These are phyloP conservation scores for Drosophila albomicans DNA, from an alignment of 1,140 invertebrate species.

Conservation along the genomic window DNA sequence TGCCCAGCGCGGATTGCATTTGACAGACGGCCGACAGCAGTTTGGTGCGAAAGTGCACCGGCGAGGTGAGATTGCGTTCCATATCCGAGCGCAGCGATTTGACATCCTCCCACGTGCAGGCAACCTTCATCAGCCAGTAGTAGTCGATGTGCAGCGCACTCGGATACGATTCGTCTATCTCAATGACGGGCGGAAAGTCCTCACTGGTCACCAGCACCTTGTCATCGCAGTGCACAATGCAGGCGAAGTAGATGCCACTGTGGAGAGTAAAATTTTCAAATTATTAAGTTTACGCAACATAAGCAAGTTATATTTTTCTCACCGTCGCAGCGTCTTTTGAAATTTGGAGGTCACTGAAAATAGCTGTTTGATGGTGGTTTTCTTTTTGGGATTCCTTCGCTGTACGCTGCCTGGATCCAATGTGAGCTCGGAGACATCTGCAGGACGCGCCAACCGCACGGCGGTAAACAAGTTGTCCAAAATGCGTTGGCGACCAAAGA, in stretches of 20 bases:
- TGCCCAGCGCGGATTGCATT: slow-evolving; percentile 94
- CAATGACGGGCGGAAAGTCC: slow-evolving; percentile 97
- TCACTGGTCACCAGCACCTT: slow-evolving; percentile 98
- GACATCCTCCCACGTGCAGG: slow-evolving; percentile 98
- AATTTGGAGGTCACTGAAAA: slow-evolving; percentile 98
- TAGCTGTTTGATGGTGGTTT: slow-evolving; percentile 96
- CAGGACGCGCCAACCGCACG: slow-evolving; percentile 88
- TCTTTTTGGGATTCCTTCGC: slow-evolving; percentile 90
- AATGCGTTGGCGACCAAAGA: slow-evolving; percentile 89
- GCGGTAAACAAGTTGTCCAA: slow-evolving; percentile 92
- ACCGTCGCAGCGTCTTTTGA: slow-evolving; percentile 94
- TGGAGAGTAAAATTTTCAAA: neutral
- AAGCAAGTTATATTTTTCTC: too few relatives aligned
- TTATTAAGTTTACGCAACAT: neutral
- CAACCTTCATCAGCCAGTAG: slow-evolving; percentile 99
- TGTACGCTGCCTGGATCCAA: slow-evolving; percentile 87
- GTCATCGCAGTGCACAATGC: slow-evolving; percentile 96
- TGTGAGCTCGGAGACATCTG: slow-evolving; percentile 86
- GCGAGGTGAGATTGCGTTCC: slow-evolving; percentile 96
- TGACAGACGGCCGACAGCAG: slow-evolving; percentile 95
- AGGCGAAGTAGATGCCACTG: slow-evolving; percentile 95
- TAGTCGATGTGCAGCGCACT: slow-evolving; percentile 96
- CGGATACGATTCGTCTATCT: slow-evolving; percentile 98
- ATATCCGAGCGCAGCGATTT: slow-evolving; percentile 95
- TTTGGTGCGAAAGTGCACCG: slow-evolving; percentile 96